A percentile compares a stretch with the other conserved stretches of the same genome.
These are phyloP conservation scores for Ammodytes marinus DNA, from an alignment of 2,113 vertebrate genomes.

Conservation along the genomic window DNA sequence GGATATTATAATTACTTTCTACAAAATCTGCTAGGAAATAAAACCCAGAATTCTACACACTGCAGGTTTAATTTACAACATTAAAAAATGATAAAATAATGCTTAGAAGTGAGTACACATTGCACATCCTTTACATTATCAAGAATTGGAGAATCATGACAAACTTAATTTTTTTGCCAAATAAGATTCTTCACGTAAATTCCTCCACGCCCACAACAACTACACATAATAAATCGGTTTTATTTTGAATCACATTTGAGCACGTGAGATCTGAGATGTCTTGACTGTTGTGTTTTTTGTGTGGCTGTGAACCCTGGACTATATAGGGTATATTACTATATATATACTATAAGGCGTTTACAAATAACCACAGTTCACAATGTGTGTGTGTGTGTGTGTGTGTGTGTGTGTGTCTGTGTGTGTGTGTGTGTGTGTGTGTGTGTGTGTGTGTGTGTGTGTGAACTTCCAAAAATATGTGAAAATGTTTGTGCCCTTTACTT, in stretches of 20 bases:
- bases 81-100: background rate
- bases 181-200: constrained; percentile 44
- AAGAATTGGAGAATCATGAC: background rate
- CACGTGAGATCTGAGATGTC: background rate
- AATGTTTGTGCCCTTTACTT: constrained; percentile 74
- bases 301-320: too few species aligned
- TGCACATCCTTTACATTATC: background rate
- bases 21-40: too few species aligned
- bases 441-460: too few species aligned
- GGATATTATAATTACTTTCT: too few species aligned
- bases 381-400: too few species aligned
- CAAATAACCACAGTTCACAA: background rate
- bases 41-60: too few species aligned
- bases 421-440: too few species aligned
- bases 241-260: background rate
- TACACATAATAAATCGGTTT: accelerated
- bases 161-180: background rate
- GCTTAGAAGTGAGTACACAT: background rate
- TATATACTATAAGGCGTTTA: background rate
- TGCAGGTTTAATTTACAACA: too few species aligned
- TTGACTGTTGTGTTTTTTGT: background rate
- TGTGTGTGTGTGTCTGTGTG: too few species aligned
- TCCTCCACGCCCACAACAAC: constrained; percentile 37
- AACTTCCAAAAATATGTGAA: constrained; percentile 73
- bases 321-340: too few species aligned